phyloP scores from a whole-genome alignment of 2,797 vertebrate genomes.

The Apogon talboti region DNA sequence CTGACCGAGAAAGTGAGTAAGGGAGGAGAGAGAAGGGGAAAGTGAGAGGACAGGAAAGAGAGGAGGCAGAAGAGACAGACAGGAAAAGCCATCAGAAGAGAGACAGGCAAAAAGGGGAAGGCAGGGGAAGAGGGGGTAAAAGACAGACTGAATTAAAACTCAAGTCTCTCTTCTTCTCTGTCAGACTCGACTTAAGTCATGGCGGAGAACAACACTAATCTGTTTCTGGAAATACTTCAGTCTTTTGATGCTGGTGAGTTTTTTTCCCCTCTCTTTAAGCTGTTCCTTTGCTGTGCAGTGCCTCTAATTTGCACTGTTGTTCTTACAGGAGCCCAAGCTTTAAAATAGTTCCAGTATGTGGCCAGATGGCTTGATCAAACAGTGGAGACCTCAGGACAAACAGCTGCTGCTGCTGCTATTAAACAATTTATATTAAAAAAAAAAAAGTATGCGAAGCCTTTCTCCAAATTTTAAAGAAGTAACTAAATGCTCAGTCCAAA shows the following conservation, averaged over 20 bases:
- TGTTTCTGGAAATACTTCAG: slow-evolving; percentile 86
- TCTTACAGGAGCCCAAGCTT: slow-evolving; percentile 50
- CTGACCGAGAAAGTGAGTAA: slow-evolving; percentile 62
- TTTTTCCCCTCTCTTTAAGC: slow-evolving; percentile 43
- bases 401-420: too few relatives aligned
- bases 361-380: slow-evolving; percentile 18
- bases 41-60: slow-evolving; percentile 70
- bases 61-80: slow-evolving; percentile 53
- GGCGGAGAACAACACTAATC: slow-evolving; percentile 87
- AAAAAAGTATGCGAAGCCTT: neutral
- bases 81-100: slow-evolving; percentile 71
- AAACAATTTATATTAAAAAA: too few relatives aligned
- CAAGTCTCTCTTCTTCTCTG: slow-evolving; percentile 65
- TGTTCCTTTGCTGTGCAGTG: slow-evolving; percentile 55
- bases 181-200: slow-evolving; percentile 84
- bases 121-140: slow-evolving; percentile 48
- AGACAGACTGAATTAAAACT: slow-evolving; percentile 33
- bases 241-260: slow-evolving; percentile 92
- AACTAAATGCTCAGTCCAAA: neutral
- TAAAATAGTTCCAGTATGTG: slow-evolving; percentile 34
- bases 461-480: neutral
- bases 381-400: neutral
- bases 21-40: slow-evolving; percentile 52
- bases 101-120: slow-evolving; percentile 39
- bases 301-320: slow-evolving; percentile 41